phyloP scores from a whole-genome alignment of 2,113 vertebrate species.

The Siniperca knerii region DNA sequence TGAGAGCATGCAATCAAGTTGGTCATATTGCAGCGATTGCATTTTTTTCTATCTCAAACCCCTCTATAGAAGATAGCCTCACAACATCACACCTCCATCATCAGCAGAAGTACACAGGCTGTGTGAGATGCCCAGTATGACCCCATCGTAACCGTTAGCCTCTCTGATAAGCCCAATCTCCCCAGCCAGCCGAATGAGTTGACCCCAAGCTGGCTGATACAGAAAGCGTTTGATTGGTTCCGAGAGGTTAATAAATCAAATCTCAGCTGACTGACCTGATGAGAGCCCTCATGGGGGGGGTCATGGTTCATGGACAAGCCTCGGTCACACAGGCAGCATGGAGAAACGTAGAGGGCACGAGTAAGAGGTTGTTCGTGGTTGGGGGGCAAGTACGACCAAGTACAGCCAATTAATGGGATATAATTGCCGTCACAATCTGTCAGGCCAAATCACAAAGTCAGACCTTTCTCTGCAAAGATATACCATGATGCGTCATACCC shows the following conservation, averaged over 20 bases:
- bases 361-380: neutral
- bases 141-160: constrained; percentile 16
- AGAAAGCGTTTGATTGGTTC: constrained; percentile 25
- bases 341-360: neutral
- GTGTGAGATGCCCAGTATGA: constrained; percentile 18
- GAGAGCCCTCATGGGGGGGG: constrained; percentile 23
- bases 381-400: neutral
- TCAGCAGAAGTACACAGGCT: neutral
- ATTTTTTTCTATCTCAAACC: neutral
- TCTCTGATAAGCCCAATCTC: constrained; percentile 57
- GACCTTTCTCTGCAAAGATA: neutral
- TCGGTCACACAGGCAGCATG: neutral
- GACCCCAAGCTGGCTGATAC: constrained; percentile 40
- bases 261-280: constrained; percentile 28
- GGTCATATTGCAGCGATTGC: constrained; percentile 12
- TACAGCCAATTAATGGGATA: constrained; percentile 22
- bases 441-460: neutral
- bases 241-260: constrained; percentile 65
- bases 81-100: neutral
- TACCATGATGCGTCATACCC: neutral
- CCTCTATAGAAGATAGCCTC: neutral
- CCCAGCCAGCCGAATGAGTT: constrained; percentile 40
- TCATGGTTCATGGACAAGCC: constrained; percentile 25
- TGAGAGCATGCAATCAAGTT: constrained; percentile 17
- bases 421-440: constrained; percentile 27